Conservation (phyloP, 2,113 vertebrate genomes). For the Gallinago jamesoni region DNA sequence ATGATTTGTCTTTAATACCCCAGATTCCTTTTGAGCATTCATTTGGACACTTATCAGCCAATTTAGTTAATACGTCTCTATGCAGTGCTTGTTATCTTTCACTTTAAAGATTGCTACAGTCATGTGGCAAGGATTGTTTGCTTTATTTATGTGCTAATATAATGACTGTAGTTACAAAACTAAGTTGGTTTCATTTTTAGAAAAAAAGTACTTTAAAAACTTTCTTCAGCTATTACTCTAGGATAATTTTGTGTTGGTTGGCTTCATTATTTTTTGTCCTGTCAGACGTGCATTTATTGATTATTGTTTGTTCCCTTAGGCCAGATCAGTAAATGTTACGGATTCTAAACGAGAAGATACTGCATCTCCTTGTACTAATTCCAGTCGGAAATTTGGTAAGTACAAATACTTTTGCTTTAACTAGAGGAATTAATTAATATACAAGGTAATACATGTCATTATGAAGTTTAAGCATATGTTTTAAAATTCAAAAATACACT, state of each 20-base stretch:
- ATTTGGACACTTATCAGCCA: not conserved
- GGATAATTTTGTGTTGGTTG: not conserved
- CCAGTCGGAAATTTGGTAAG: not conserved
- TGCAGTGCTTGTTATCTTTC: not conserved
- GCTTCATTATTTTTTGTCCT: not conserved
- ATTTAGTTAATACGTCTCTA: not conserved
- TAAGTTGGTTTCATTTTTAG: not conserved
- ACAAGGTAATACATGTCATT: not conserved
- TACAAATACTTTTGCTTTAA: not conserved
- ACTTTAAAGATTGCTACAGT: not conserved
- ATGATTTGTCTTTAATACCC: not conserved
- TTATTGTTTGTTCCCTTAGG: constrained; percentile 28
- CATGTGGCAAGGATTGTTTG: not conserved
- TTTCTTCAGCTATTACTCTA: not conserved
- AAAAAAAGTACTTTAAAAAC: not conserved
- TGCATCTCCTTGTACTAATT: not conserved
- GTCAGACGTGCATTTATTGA: not conserved
- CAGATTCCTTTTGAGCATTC: not conserved
- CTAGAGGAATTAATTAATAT: not conserved
- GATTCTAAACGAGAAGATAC: not conserved
- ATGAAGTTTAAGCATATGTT: not conserved
- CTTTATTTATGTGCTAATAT: not conserved
- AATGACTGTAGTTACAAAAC: not conserved
- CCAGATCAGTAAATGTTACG: not conserved
- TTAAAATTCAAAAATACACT: not conserved